A percentile compares a stretch with the other conserved stretches of the same genome.
Evolutionary conservation across 2,113 vertebrate species (phyloP).

Genomic region (Pteruthius melanotis): DNA sequence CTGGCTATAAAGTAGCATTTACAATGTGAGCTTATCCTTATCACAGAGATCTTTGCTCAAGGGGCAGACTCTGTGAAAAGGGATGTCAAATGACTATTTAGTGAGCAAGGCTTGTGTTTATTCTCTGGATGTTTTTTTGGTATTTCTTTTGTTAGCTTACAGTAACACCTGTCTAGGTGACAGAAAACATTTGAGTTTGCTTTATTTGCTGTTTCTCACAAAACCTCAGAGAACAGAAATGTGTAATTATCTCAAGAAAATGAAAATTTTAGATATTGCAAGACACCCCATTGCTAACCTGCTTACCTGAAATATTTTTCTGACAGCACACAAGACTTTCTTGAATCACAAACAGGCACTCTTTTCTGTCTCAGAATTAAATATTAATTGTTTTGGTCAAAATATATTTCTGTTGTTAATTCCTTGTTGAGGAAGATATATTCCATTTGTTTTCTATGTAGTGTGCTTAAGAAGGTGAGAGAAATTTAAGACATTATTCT

Average conservation of each 20-base stretch:
- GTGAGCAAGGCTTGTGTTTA: not conserved
- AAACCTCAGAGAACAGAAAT: constrained; percentile 6
- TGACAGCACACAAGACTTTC: not conserved
- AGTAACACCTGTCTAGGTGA: constrained; percentile 48
- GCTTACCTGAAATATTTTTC: not conserved
- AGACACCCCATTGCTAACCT: not conserved
- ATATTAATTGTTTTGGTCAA: not conserved
- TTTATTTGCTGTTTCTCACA: constrained; percentile 33
- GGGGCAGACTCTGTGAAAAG: not conserved
- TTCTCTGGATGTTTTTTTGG: not conserved
- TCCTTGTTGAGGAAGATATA: not conserved
- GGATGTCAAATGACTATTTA: constrained; percentile 24
- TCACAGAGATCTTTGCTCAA: constrained; percentile 2
- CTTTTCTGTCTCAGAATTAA: not conserved
- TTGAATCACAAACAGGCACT: not conserved
- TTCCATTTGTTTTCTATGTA: not conserved
- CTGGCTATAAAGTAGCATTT: constrained; percentile 10
- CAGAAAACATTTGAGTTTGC: constrained; percentile 28
- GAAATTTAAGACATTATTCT: not conserved
- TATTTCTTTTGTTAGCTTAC: constrained; percentile 63
- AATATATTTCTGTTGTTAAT: not conserved
- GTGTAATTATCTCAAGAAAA: constrained; percentile 15
- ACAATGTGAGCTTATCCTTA: constrained; percentile 10
- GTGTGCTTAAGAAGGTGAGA: not conserved
- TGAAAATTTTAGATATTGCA: not conserved